Conservation (phyloP, 2,113 vertebrate species). For the Opisthocomus hoazin region DNA sequence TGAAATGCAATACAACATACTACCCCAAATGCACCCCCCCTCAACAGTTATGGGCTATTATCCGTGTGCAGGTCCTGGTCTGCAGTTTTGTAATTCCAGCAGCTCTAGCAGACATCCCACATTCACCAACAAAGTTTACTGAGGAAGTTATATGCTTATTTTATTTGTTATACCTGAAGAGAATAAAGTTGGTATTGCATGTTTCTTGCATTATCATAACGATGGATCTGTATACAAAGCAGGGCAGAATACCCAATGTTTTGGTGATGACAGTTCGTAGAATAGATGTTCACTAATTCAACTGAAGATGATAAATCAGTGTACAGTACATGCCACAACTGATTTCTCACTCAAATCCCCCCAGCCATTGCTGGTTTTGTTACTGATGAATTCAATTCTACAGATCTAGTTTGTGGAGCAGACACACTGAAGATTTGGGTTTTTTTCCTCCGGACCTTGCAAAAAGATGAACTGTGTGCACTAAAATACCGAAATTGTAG, state of each 20-base stretch:
- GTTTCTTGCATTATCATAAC: background rate
- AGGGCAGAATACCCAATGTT: background rate
- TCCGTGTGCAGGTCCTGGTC: background rate
- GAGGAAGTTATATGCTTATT: background rate
- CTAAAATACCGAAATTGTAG: background rate
- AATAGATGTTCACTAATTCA: background rate
- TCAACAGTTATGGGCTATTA: background rate
- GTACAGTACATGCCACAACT: background rate
- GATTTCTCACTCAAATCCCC: background rate
- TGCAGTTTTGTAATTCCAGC: background rate
- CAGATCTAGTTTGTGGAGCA: background rate
- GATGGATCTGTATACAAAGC: background rate
- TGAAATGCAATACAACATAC: background rate
- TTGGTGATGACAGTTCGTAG: background rate
- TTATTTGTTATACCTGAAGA: background rate
- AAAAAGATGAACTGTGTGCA: background rate
- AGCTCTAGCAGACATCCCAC: background rate
- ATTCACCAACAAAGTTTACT: background rate
- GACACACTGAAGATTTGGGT: background rate
- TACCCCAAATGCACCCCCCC: background rate
- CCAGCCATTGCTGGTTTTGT: background rate
- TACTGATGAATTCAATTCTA: background rate
- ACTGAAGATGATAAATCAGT: background rate
- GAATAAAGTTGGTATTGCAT: background rate
- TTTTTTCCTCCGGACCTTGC: background rate